Evolutionary conservation across 2,888 invertebrate species (phyloP), one percentile per base, ranked within the genome.

Genomic region (Phlogophora meticulosa): DNA sequence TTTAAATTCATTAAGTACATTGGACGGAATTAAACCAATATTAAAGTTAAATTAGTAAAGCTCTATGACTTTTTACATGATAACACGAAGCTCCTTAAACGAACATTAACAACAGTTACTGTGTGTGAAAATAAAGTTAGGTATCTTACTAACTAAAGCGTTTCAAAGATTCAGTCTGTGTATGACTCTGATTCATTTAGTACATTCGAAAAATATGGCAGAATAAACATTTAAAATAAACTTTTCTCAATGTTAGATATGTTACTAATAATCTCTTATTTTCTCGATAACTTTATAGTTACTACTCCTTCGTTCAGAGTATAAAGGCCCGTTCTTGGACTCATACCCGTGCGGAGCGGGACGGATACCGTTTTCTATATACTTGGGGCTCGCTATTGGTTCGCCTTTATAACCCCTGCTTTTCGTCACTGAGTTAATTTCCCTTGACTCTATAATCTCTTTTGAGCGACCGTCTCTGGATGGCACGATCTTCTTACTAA

Each of bases 401-500:
- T 96, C 96, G 13, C 93, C 92, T 82, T 96, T 94, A 83, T 95
- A 96, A 7, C 94, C 94, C 72, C 96, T 94, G 87, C 97, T 97
- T 85, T 97, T 97, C 24, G 97, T 97, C 51, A 97, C 96, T 3
- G 97, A 97, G 87, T 97, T 97, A 10, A 96, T 96, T 90, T 97
- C 97, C 63, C 97, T 96, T 0, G 97, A 97, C 86, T 97, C 97
- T 52, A 97, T 97, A 43, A 97, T 97, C 89, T 97, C 97, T 80
- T 97, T 94, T 9, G 96, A 94, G 32, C 97, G 96, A 0, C 97
- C 97, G 83, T 96, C 96, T 85, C 95, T 96, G 0, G 96, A 93
- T 15, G 97, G 97, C 53, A 97, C 92, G 1, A 97, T 96, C 91
- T 97, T 97, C 91, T 97, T 97, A 78, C 96, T 96, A 81, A 97